A percentile compares a stretch with the other conserved stretches of the same genome.
Evolutionary conservation across 2,113 vertebrate species (phyloP).

Genomic region (Daphoenositta chrysoptera): DNA sequence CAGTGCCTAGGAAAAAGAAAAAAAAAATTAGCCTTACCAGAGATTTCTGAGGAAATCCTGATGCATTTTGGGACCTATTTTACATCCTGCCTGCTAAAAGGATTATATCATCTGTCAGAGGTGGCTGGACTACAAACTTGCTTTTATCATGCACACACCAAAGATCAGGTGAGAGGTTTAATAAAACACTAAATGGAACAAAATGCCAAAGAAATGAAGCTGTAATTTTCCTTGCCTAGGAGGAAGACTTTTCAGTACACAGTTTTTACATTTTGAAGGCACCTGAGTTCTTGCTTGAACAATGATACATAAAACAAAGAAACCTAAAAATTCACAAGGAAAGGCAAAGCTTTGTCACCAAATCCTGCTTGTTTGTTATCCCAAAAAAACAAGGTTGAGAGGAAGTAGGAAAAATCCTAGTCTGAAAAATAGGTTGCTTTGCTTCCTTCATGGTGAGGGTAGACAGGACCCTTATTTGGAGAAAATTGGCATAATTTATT

Average conservation of each 20-base stretch:
- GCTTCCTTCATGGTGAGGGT: neutral
- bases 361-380: neutral
- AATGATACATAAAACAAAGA: neutral
- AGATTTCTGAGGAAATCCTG: constrained; percentile 42
- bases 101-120: constrained; percentile 29
- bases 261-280: neutral
- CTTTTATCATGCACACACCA: constrained; percentile 30
- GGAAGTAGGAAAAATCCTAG: neutral
- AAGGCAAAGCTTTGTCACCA: neutral
- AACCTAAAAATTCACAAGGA: neutral
- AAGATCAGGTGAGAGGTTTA: constrained; percentile 41
- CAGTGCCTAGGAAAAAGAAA: constrained; percentile 14
- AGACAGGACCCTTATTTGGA: neutral
- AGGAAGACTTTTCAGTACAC: neutral
- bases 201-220: neutral
- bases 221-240: constrained; percentile 14
- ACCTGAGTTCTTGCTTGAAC: neutral
- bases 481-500: constrained; percentile 18
- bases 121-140: constrained; percentile 6
- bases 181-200: constrained; percentile 45
- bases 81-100: constrained; percentile 48
- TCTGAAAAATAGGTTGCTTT: neutral
- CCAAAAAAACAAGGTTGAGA: neutral
- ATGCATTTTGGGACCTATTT: neutral
- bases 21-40: constrained; percentile 41